Percentiles rank a stretch among this genome's conserved stretches.
These are phyloP conservation scores for Smutsia temminckii DNA, from an alignment of 2,797 vertebrate genomes.

Conservation along the genomic window DNA sequence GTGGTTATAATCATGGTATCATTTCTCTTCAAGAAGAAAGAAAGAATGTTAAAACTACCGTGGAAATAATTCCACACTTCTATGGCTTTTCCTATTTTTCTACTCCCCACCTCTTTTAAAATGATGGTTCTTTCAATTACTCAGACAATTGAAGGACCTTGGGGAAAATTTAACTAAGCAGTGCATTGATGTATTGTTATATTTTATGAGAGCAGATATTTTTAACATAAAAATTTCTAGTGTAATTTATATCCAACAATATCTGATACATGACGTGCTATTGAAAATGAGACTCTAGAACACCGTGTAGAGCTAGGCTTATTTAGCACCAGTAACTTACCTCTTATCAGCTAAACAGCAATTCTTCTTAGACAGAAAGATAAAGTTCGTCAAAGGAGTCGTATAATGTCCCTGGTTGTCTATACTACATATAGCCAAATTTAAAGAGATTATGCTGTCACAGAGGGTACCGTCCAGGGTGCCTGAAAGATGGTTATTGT, in stretches of 20 bases:
- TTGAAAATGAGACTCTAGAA: conserved; percentile 74
- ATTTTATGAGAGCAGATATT: neutral
- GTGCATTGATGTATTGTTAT: conserved; percentile 53
- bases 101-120: neutral
- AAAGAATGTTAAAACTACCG: conserved; percentile 38
- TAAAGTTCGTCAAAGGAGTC: neutral
- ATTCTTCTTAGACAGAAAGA: neutral
- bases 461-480: neutral
- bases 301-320: conserved; percentile 67
- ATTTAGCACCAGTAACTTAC: conserved; percentile 29
- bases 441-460: neutral
- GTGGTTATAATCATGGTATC: conserved; percentile 21
- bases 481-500: neutral
- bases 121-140: conserved; percentile 8
- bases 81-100: conserved; percentile 62
- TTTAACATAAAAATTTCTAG: conserved; percentile 66
- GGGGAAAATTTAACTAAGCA: conserved; percentile 73
- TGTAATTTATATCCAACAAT: conserved; percentile 68
- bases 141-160: conserved; percentile 59
- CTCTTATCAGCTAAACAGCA: neutral
- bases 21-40: neutral
- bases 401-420: neutral
- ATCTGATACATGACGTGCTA: conserved; percentile 69
- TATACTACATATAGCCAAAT: neutral
- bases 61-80: neutral